A percentile compares a stretch with the other conserved stretches of the same genome.
These are phyloP conservation scores for Poeciliopsis prolifica DNA, from an alignment of 2,113 vertebrate genomes.

Conservation along the genomic window DNA sequence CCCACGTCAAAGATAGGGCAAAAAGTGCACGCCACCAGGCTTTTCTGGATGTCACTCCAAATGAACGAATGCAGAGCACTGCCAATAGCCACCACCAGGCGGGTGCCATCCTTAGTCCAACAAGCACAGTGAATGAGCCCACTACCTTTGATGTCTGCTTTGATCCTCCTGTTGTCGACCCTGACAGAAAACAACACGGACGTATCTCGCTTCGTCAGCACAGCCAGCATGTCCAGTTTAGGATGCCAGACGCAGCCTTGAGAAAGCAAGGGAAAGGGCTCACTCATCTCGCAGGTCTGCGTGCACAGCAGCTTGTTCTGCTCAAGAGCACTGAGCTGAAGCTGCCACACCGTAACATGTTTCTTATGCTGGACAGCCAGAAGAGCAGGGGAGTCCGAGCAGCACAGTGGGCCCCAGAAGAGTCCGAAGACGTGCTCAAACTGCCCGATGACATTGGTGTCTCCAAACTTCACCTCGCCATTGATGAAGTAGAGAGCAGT, in stretches of 20 bases:
- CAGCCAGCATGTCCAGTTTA: slow-evolving; percentile 83
- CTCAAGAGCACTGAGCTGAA: slow-evolving; percentile 81
- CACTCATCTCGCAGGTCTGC: slow-evolving; percentile 89
- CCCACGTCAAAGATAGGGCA: slow-evolving; percentile 89
- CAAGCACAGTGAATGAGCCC: slow-evolving; percentile 90
- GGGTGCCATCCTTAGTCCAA: slow-evolving; percentile 91
- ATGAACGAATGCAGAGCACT: slow-evolving; percentile 90
- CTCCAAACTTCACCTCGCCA: slow-evolving; percentile 86
- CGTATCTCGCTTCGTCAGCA: slow-evolving; percentile 87
- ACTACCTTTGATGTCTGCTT: slow-evolving; percentile 82
- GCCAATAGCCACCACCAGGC: slow-evolving; percentile 90
- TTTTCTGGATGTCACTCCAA: slow-evolving; percentile 90
- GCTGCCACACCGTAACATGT: slow-evolving; percentile 88
- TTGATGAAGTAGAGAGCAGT: slow-evolving; percentile 81
- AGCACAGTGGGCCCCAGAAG: slow-evolving; percentile 86
- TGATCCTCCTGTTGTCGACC: slow-evolving; percentile 82
- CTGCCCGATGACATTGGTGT: slow-evolving; percentile 89
- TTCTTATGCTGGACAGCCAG: slow-evolving; percentile 93
- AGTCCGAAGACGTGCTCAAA: slow-evolving; percentile 92
- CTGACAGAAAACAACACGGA: slow-evolving; percentile 86
- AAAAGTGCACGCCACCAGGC: slow-evolving; percentile 82
- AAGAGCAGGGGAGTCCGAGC: slow-evolving; percentile 78
- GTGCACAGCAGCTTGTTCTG: slow-evolving; percentile 87
- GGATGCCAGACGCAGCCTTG: slow-evolving; percentile 97
- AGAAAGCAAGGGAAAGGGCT: slow-evolving; percentile 86